phyloP scores from a whole-genome alignment of 2,113 vertebrate genomes.

The Probosciger aterrimus region DNA sequence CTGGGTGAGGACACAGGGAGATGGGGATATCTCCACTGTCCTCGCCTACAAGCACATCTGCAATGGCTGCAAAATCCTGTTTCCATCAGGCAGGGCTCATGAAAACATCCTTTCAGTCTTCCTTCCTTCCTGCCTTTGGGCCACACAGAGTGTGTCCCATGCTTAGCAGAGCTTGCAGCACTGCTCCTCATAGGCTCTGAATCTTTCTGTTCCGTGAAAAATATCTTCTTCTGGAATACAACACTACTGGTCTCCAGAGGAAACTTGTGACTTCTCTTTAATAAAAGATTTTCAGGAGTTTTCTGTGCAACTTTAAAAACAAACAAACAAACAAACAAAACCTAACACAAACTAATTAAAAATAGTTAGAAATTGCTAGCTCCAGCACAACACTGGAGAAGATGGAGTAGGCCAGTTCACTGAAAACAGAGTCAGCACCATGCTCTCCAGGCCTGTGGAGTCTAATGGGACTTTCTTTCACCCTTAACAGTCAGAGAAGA shows the following conservation, averaged over 20 bases:
- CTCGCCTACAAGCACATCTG: fast-evolving
- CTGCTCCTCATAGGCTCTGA: fast-evolving
- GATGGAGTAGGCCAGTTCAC: background rate
- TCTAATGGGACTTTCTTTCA: background rate
- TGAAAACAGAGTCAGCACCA: background rate
- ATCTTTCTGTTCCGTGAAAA: background rate
- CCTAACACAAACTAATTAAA: background rate
- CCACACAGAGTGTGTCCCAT: fast-evolving
- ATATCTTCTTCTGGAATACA: background rate
- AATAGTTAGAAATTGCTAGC: background rate
- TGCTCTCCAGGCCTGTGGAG: background rate
- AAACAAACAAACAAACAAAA: background rate
- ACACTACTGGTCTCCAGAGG: background rate
- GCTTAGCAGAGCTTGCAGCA: background rate
- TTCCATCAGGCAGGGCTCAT: background rate
- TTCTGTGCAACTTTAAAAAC: background rate
- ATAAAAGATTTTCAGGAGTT: background rate
- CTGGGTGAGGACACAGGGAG: fast-evolving
- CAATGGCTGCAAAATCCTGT: background rate
- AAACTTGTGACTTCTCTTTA: background rate
- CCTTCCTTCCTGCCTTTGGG: background rate
- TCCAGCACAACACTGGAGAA: background rate
- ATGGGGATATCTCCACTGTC: fast-evolving
- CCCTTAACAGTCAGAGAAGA: background rate
- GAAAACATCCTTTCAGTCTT: fast-evolving